These are phyloP conservation scores for Verasper variegatus DNA, from an alignment of 2,113 vertebrate species.

Conservation along the genomic window DNA sequence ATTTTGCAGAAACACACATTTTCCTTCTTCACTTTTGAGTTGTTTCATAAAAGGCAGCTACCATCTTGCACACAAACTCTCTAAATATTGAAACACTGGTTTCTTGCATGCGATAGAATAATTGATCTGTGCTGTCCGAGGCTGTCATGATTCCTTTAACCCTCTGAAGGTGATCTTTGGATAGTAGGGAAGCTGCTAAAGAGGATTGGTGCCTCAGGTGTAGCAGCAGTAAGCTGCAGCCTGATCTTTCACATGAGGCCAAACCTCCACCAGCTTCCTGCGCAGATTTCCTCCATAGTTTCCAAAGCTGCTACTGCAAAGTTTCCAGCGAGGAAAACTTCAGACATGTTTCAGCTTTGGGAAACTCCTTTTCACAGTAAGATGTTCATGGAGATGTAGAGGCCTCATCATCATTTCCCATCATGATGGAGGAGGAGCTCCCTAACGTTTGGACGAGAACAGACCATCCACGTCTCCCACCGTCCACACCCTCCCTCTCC, in stretches of 20 bases:
- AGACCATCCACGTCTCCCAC: slow-evolving; percentile 10
- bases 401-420: not conserved
- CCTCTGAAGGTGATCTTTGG: slow-evolving; percentile 62
- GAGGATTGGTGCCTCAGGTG: slow-evolving; percentile 62
- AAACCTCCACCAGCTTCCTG: not conserved
- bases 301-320: rapidly evolving
- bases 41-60: not conserved
- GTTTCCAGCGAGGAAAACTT: not conserved
- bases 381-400: not conserved
- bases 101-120: not conserved
- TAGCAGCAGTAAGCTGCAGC: slow-evolving; percentile 37
- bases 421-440: not conserved
- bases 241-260: slow-evolving; percentile 31
- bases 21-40: not conserved
- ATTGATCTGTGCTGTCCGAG: not conserved
- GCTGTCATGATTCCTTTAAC: slow-evolving; percentile 41
- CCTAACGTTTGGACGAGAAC: slow-evolving; percentile 1
- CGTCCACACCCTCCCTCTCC: not conserved
- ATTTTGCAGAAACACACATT: not conserved
- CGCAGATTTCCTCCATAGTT: not conserved
- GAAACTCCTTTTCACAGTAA: not conserved
- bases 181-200: slow-evolving; percentile 50
- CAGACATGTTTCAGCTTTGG: rapidly evolving
- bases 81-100: not conserved
- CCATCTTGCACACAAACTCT: no score